These are phyloP conservation scores for Melanogrammus aeglefinus DNA, from an alignment of 2,797 vertebrate species.

Conservation along the genomic window DNA sequence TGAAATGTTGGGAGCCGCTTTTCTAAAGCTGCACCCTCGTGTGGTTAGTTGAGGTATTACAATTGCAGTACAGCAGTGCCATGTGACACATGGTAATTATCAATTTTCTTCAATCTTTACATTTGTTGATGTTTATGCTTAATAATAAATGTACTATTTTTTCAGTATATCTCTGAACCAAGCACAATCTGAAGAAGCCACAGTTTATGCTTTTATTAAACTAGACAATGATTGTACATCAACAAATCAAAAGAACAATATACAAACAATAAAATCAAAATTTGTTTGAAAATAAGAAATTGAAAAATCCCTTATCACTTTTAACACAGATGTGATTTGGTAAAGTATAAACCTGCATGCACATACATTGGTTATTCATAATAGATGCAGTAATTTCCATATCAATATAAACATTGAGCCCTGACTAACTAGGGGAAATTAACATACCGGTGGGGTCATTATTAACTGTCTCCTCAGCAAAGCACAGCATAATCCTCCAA, in stretches of 20 bases:
- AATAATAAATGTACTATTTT: too few species aligned
- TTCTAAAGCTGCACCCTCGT: constrained; percentile 28
- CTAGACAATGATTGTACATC: constrained; percentile 10
- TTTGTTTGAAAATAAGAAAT: constrained; percentile 5
- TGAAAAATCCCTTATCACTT: background rate
- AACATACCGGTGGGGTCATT: constrained; percentile 21
- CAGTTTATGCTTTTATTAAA: constrained; percentile 54
- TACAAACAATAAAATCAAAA: constrained; percentile 17
- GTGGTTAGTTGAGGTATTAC: constrained; percentile 33
- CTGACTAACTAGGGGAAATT: constrained; percentile 24
- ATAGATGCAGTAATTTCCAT: background rate
- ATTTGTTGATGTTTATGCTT: too few species aligned
- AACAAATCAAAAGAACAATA: constrained; percentile 19
- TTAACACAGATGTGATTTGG: too few species aligned
- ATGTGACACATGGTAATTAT: too few species aligned
- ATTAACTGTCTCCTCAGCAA: constrained; percentile 26
- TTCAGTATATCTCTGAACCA: too few species aligned
- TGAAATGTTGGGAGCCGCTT: too few species aligned
- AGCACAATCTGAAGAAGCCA: background rate
- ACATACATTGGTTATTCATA: too few species aligned
- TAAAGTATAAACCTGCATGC: too few species aligned
- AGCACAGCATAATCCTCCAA: constrained; percentile 42
- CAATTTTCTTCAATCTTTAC: background rate
- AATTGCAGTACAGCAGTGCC: constrained; percentile 22
- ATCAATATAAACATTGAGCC: constrained; percentile 9